Conservation (phyloP, 2,888 invertebrate genomes). For the Noctua janthe region DNA sequence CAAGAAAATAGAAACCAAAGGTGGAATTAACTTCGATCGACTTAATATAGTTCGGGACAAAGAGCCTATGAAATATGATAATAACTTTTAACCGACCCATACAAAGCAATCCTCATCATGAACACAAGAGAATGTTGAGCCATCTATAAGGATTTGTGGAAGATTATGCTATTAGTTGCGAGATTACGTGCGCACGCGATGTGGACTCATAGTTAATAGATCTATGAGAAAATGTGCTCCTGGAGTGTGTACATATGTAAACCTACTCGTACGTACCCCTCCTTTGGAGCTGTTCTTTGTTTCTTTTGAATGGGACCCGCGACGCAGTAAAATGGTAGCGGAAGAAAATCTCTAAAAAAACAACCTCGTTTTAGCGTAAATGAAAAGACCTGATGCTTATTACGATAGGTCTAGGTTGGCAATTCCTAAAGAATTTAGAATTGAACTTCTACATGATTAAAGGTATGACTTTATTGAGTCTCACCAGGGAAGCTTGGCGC, state of each 20-base stretch:
- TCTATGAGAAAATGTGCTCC: constrained; percentile 42
- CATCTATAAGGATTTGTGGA: constrained; percentile 56
- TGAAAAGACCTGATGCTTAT: background rate
- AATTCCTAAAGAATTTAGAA: background rate
- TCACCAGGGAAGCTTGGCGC: background rate
- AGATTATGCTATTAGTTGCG: constrained; percentile 62
- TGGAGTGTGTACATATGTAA: background rate
- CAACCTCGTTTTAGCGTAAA: background rate
- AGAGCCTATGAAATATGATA: constrained; percentile 39
- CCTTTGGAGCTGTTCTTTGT: constrained; percentile 21
- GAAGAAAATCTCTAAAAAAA: background rate
- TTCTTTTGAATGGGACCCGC: background rate
- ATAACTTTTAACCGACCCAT: constrained; percentile 15
- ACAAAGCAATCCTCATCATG: constrained; percentile 38
- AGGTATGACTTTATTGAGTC: background rate
- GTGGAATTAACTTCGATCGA: background rate
- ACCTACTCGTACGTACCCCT: background rate
- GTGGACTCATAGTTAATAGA: constrained; percentile 41
- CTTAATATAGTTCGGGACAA: constrained; percentile 23
- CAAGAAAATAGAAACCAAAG: background rate
- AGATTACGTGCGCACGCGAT: constrained; percentile 59
- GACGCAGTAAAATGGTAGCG: background rate
- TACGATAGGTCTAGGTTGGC: background rate
- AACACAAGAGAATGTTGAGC: constrained; percentile 58
- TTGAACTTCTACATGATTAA: background rate